Evolutionary conservation across 2,888 invertebrate genomes (phyloP).

Genomic region (Tenthredo amoena): DNA sequence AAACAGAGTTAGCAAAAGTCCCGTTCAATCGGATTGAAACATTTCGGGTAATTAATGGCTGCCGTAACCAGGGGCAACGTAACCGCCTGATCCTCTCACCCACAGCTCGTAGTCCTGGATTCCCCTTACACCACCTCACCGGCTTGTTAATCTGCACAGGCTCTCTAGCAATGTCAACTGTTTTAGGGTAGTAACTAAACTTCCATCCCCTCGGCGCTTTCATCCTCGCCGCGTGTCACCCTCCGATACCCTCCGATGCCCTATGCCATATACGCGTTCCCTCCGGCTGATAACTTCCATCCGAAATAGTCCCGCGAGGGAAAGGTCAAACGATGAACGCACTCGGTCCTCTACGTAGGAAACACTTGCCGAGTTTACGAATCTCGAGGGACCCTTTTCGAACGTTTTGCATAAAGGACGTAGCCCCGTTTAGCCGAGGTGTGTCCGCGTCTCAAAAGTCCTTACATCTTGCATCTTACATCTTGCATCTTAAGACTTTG

Average conservation of each 20-base stretch:
- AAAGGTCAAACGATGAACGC: conserved; percentile 33
- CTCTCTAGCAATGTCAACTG: conserved; percentile 46
- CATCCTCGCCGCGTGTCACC: conserved; percentile 36
- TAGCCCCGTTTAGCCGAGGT: conserved; percentile 11
- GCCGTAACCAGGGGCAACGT: conserved; percentile 39
- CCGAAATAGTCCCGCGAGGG: conserved; percentile 40
- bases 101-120: neutral
- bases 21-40: conserved; percentile 38
- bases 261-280: conserved; percentile 15
- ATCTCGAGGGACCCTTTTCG: neutral
- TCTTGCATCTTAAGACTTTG: neutral
- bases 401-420: conserved; percentile 27
- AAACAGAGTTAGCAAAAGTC: conserved; percentile 33
- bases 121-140: neutral
- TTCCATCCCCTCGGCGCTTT: conserved; percentile 38
- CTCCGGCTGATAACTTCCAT: conserved; percentile 39
- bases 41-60: conserved; percentile 44
- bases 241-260: conserved; percentile 47
- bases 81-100: conserved; percentile 35
- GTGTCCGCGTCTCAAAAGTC: neutral
- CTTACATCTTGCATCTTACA: neutral
- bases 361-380: conserved; percentile 30
- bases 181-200: conserved; percentile 46
- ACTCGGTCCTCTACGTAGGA: conserved; percentile 15
- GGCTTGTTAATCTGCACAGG: conserved; percentile 42